Conservation (phyloP, 2,888 invertebrate genomes). For the Erannis defoliaria region DNA sequence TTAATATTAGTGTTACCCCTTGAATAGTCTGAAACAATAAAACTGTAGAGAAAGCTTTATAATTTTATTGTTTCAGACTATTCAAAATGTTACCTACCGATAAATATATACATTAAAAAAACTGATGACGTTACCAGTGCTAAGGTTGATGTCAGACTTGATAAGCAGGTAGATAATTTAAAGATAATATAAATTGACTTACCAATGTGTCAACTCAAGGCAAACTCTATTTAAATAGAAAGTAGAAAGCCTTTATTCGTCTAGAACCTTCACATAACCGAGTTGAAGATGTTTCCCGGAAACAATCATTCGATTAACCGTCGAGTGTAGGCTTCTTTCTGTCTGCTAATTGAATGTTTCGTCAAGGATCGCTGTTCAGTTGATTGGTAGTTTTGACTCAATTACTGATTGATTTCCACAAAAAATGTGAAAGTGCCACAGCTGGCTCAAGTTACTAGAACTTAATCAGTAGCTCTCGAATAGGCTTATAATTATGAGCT, state of each 20-base stretch:
- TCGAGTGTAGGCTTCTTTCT: slow-evolving; percentile 43
- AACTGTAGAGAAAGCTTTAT: too few relatives aligned
- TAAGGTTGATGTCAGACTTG: too few relatives aligned
- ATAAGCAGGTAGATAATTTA: neutral
- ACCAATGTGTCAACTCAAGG: neutral
- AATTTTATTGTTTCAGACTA: too few relatives aligned
- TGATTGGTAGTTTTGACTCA: slow-evolving; percentile 70
- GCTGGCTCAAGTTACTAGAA: neutral
- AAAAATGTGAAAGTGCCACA: neutral
- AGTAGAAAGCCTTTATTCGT: slow-evolving; percentile 7
- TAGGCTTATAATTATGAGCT: neutral
- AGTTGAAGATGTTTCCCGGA: slow-evolving; percentile 29
- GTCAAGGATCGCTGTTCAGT: slow-evolving; percentile 57
- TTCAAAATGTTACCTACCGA: too few relatives aligned
- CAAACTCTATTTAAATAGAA: neutral
- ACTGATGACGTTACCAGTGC: too few relatives aligned
- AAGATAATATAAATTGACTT: neutral
- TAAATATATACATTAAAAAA: too few relatives aligned
- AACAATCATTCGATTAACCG: slow-evolving; percentile 34
- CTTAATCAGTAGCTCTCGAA: neutral
- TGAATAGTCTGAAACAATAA: too few relatives aligned
- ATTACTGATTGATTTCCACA: slow-evolving; percentile 62
- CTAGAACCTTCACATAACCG: slow-evolving; percentile 19
- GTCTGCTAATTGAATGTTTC: slow-evolving; percentile 51
- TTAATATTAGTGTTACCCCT: too few relatives aligned